These are phyloP conservation scores for Morone saxatilis DNA, from an alignment of 2,113 vertebrate genomes.

Conservation along the genomic window DNA sequence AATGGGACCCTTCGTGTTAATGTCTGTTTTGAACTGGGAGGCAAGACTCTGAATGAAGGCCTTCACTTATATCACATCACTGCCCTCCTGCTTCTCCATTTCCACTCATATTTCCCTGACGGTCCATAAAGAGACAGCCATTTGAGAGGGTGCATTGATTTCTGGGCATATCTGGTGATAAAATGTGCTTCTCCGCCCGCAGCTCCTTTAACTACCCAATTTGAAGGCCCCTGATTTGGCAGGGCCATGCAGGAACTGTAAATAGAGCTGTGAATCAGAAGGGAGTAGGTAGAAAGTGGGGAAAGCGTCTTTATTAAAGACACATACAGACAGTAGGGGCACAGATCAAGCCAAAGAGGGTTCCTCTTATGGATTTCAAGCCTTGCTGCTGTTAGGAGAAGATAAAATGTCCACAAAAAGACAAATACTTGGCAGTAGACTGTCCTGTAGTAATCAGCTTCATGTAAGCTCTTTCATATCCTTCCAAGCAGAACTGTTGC, in stretches of 20 bases:
- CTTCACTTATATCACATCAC: slow-evolving; percentile 75
- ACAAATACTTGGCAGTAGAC: background rate
- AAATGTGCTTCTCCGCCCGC: slow-evolving; percentile 76
- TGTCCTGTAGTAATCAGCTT: slow-evolving; percentile 5
- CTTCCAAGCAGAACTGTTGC: slow-evolving; percentile 2
- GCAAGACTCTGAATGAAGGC: slow-evolving; percentile 72
- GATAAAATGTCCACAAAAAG: slow-evolving; percentile 43
- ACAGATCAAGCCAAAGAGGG: slow-evolving; percentile 40
- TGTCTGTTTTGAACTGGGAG: slow-evolving; percentile 73
- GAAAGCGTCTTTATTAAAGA: slow-evolving; percentile 66
- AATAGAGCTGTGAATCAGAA: slow-evolving; percentile 78
- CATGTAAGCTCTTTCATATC: slow-evolving; percentile 5
- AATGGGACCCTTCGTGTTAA: slow-evolving; percentile 73
- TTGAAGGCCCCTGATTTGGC: slow-evolving; percentile 79
- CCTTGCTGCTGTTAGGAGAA: slow-evolving; percentile 17
- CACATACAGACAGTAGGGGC: slow-evolving; percentile 46
- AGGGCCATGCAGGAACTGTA: slow-evolving; percentile 78
- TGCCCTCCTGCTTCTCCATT: slow-evolving; percentile 68
- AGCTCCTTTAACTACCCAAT: slow-evolving; percentile 83
- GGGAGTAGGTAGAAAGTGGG: slow-evolving; percentile 56
- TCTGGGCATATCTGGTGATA: slow-evolving; percentile 83
- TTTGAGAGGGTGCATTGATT: slow-evolving; percentile 84
- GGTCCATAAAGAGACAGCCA: slow-evolving; percentile 83
- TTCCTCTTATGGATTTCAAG: slow-evolving; percentile 36
- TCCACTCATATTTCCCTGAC: slow-evolving; percentile 82